Evolutionary conservation across 2,113 vertebrate genomes (phyloP), one percentile per base, ranked within the genome.

Genomic region (Pagrus major): DNA sequence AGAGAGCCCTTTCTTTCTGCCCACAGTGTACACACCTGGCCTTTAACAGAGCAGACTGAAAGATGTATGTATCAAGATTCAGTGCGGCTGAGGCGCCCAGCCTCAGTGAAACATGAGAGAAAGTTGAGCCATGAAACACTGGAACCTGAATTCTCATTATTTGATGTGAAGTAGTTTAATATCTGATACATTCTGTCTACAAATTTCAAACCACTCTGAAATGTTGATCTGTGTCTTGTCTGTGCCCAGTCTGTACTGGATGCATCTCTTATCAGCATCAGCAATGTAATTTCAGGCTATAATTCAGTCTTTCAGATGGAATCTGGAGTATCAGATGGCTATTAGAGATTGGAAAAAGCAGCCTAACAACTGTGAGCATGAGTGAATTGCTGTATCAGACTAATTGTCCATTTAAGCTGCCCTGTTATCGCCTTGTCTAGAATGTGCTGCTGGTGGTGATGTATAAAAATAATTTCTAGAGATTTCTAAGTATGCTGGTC

Each of bases 311-410:
- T 73, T 78, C 6, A 12, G 56, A 79, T 80, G 51, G 63, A 83
- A 81, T 83, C 42, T 64, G 37, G 60, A 70, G 71, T 65, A 85
- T 90, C 74, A 76, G 70, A 91, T 89, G 64, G 66, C 58, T 73
- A 20, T 68, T 72, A 33, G 35, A 81, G 76, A 90, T 88, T 69
- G 77, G 14, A 31, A 10, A 46, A 39, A 27, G 60, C 68, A 46
- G 58, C n/a, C 23, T 64, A 71, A 73, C 71, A 78, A 33, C 33
- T 51, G 65, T 15, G 46, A 69, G 56, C 44, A 56, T 21, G 39
- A 78, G 49, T 59, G 46, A 82, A 55, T 47, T 27, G 78, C 60
- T 54, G 35, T 35, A 41, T 79, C 68, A 75, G 71, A 59, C 58
- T 63, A 66, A 86, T 75, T 12, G 39, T 69, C 35, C 27, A 39